Conservation (phyloP, 2,797 vertebrate genomes). For the Phyllotis vaccarum region DNA sequence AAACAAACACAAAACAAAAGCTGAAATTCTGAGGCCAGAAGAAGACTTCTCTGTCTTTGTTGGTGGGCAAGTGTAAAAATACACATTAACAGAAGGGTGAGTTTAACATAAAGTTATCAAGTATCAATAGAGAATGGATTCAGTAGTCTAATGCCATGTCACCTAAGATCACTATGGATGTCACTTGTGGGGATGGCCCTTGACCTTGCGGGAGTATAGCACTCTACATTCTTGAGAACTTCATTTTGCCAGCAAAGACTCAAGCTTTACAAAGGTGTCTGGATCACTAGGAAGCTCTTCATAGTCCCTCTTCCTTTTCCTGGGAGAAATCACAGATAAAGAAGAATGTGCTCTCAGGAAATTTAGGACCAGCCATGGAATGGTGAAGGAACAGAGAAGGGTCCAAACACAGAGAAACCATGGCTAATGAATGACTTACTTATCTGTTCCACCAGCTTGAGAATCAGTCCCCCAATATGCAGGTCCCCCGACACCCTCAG, state of each 20-base stretch:
- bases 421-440: slow-evolving; percentile 89
- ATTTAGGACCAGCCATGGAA: background rate
- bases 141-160: background rate
- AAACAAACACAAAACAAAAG: slow-evolving; percentile 39
- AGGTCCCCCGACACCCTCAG: slow-evolving; percentile 95
- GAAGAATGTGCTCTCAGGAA: background rate
- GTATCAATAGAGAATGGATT: background rate
- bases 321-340: background rate
- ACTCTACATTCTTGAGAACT: background rate
- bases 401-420: background rate
- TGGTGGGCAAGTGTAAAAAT: background rate
- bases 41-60: background rate
- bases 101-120: background rate
- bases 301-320: background rate
- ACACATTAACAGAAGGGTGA: background rate
- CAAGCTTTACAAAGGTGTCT: background rate
- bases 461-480: slow-evolving; percentile 98
- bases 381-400: background rate
- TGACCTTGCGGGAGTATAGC: background rate
- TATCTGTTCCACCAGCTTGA: slow-evolving; percentile 96
- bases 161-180: background rate
- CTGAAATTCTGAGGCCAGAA: background rate
- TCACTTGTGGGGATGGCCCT: background rate
- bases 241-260: background rate
- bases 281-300: background rate